Evolutionary conservation across 2,797 vertebrate genomes (phyloP).

Genomic region (Sphenodon punctatus): DNA sequence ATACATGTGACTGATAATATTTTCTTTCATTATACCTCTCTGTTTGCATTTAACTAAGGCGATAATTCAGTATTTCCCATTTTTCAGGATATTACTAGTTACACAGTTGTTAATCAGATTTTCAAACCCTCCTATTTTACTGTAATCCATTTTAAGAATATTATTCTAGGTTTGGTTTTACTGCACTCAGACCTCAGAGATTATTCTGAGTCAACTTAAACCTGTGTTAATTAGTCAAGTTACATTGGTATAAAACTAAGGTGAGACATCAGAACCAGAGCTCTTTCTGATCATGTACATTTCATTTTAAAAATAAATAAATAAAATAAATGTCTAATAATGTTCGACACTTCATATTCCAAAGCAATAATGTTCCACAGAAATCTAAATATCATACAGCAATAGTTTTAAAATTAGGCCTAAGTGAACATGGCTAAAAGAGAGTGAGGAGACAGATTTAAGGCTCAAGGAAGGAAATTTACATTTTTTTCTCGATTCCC

Average conservation of each 20-base stretch:
- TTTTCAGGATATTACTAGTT: conserved; percentile 33
- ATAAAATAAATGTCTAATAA: no score
- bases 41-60: conserved; percentile 36
- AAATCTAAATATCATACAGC: background rate
- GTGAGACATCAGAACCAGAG: background rate
- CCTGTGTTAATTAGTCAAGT: conserved; percentile 1
- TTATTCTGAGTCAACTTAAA: conserved; percentile 34
- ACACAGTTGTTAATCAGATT: conserved; percentile 7
- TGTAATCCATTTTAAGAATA: conserved; percentile 15
- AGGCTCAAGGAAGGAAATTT: background rate
- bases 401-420: background rate
- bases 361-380: background rate
- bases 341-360: background rate
- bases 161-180: conserved; percentile 34
- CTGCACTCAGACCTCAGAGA: background rate
- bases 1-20: conserved; percentile 7
- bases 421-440: background rate
- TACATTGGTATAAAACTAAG: background rate
- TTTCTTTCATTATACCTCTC: conserved; percentile 40
- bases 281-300: background rate
- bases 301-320: conserved; percentile 5
- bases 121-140: conserved; percentile 4
- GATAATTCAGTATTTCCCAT: conserved; percentile 9
- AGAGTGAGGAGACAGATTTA: background rate
- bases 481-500: background rate